Percentiles rank a stretch among this genome's conserved stretches.
Evolutionary conservation across 2,113 vertebrate species (phyloP).

Genomic region (Aptenodytes patagonicus): DNA sequence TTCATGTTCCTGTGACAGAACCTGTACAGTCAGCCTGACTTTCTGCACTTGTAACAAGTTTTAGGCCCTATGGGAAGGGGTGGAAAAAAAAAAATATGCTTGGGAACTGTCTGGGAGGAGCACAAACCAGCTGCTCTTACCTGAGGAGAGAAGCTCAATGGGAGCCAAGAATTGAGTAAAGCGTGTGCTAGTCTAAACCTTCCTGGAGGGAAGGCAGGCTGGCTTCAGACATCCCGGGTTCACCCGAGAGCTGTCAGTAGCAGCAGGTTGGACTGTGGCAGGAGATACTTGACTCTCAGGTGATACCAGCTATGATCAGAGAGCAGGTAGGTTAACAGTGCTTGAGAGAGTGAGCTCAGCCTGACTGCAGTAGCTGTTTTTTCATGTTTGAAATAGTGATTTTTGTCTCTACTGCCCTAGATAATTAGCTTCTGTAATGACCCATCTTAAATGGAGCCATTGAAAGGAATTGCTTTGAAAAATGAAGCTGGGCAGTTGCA

Average conservation of each 20-base stretch:
- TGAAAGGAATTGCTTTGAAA: background rate
- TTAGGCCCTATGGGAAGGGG: background rate
- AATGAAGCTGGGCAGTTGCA: background rate
- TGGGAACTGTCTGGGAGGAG: constrained; percentile 12
- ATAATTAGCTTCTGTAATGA: background rate
- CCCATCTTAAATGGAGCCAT: background rate
- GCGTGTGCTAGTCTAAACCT: background rate
- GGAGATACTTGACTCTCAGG: background rate
- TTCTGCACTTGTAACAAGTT: background rate
- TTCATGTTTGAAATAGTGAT: background rate
- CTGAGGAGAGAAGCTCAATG: background rate
- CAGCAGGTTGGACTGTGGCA: background rate
- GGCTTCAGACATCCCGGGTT: background rate
- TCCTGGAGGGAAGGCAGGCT: background rate
- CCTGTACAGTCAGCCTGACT: constrained; percentile 24
- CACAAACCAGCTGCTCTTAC: background rate
- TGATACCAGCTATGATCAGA: background rate
- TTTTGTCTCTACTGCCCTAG: background rate
- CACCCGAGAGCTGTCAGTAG: fast-evolving
- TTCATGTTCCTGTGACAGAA: background rate
- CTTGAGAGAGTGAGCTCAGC: background rate
- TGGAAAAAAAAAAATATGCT: background rate
- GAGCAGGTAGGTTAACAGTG: background rate
- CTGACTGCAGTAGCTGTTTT: background rate
- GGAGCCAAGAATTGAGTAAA: background rate